Percentiles rank a stretch among this genome's conserved stretches.
These are phyloP conservation scores for Siniperca scherzeri DNA, from an alignment of 2,797 vertebrate genomes.

Conservation along the genomic window DNA sequence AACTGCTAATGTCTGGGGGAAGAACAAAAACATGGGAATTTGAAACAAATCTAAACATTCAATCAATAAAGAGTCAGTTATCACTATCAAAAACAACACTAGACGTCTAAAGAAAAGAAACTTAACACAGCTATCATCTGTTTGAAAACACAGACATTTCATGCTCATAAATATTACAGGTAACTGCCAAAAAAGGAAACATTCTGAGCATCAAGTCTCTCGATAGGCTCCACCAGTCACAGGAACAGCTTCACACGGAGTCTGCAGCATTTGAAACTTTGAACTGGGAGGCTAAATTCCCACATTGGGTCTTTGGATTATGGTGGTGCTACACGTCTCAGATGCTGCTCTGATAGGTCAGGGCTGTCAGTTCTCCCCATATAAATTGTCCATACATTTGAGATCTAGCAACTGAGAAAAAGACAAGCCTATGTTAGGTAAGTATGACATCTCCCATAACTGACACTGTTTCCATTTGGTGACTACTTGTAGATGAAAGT, in stretches of 20 bases:
- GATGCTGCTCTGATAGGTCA: conserved; percentile 48
- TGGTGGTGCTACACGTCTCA: conserved; percentile 61
- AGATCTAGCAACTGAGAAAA: conserved; percentile 14
- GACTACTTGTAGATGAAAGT: neutral
- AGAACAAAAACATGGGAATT: conserved; percentile 15
- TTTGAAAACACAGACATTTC: conserved; percentile 54
- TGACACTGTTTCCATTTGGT: conserved; percentile 2
- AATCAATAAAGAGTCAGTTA: conserved; percentile 31
- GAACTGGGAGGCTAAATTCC: conserved; percentile 19
- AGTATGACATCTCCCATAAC: neutral
- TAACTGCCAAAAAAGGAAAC: conserved; percentile 66
- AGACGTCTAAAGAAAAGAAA: neutral
- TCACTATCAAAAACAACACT: conserved; percentile 6
- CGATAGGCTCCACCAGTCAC: conserved; percentile 2
- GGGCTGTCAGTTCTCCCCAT: neutral
- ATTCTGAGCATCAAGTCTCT: conserved; percentile 31
- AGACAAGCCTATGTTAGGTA: conserved; percentile 14
- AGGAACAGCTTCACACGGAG: neutral
- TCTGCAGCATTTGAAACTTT: conserved; percentile 42
- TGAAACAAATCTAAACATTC: conserved; percentile 19
- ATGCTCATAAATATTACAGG: conserved; percentile 57
- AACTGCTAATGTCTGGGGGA: conserved; percentile 29
- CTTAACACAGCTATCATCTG: conserved; percentile 22
- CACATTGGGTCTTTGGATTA: conserved; percentile 29
- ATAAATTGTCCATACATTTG: conserved; percentile 6